These are phyloP conservation scores for Vandiemenella viatica DNA, from an alignment of 2,888 invertebrate species.

Conservation along the genomic window DNA sequence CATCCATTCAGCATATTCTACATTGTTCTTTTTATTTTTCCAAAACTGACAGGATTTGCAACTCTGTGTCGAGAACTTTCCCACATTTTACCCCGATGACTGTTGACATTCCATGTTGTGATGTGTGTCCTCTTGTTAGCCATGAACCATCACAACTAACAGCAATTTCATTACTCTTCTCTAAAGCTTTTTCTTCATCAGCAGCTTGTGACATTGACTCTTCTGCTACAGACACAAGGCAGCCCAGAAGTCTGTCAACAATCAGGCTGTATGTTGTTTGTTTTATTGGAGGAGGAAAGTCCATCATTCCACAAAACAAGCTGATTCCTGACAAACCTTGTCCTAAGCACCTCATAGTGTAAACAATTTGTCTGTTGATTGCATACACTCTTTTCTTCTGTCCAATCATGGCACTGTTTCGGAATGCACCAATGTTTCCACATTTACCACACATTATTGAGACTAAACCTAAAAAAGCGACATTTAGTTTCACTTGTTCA, in stretches of 20 bases:
- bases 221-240: not conserved
- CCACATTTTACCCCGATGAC: slow-evolving; percentile 1
- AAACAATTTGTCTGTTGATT: not conserved
- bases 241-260: not conserved
- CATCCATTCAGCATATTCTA: slow-evolving; percentile 13
- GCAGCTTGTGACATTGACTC: not conserved
- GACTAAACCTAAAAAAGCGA: not conserved
- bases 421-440: not conserved
- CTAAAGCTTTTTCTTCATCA: too few species aligned
- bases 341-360: not conserved
- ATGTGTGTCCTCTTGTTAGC: slow-evolving; percentile 1
- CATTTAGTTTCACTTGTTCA: not conserved
- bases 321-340: not conserved
- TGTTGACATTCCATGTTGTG: slow-evolving; percentile 1
- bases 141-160: slow-evolving; percentile 3
- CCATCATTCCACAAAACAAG: slow-evolving; percentile 7
- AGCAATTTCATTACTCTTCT: too few species aligned
- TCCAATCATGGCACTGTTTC: not conserved
- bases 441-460: not conserved
- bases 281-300: slow-evolving; percentile 1
- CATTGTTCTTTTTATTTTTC: not conserved
- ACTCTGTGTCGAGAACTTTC: not conserved
- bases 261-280: slow-evolving; percentile 1
- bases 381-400: not conserved
- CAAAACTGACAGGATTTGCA: not conserved